Percentiles rank a stretch among this genome's conserved stretches.
Evolutionary conservation across 2,888 invertebrate species (phyloP).

Genomic region (Candidula unifasciata): DNA sequence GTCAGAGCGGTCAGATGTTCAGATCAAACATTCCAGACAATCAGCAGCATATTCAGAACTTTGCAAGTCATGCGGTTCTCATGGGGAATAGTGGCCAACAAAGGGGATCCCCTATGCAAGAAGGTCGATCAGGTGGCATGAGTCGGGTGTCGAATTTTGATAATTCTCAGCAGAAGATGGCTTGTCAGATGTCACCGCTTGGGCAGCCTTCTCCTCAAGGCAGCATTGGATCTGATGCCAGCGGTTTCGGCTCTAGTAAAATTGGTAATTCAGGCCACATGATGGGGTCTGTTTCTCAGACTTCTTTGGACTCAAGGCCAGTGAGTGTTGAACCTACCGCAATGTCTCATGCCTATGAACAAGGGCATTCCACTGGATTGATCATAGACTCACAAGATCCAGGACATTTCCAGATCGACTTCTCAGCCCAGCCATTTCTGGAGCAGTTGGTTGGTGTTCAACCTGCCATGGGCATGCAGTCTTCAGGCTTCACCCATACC

Average conservation of each 20-base stretch:
- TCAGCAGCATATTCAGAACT: slow-evolving; percentile 43
- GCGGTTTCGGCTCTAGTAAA: slow-evolving; percentile 12
- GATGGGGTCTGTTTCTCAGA: slow-evolving; percentile 37
- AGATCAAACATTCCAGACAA: slow-evolving; percentile 48
- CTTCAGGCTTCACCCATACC: slow-evolving; percentile 21
- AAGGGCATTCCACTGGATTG: slow-evolving; percentile 5
- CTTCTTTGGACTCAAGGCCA: slow-evolving; percentile 36
- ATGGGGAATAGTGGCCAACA: slow-evolving; percentile 49
- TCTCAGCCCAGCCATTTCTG: slow-evolving; percentile 55
- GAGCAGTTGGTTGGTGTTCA: slow-evolving; percentile 56
- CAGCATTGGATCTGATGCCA: slow-evolving; percentile 9
- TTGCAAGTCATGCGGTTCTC: slow-evolving; percentile 18
- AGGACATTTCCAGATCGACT: slow-evolving; percentile 48
- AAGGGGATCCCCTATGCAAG: slow-evolving; percentile 53
- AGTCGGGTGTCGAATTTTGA: slow-evolving; percentile 26
- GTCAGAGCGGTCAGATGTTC: slow-evolving; percentile 35
- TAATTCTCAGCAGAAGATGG: slow-evolving; percentile 40
- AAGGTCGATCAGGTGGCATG: slow-evolving; percentile 27
- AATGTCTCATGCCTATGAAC: slow-evolving; percentile 36
- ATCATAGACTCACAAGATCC: slow-evolving; percentile 42
- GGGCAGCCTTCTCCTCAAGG: slow-evolving; percentile 47
- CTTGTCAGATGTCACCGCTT: slow-evolving; percentile 38
- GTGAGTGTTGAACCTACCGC: slow-evolving; percentile 42
- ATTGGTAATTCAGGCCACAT: slow-evolving; percentile 34
- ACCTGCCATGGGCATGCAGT: slow-evolving; percentile 38